Conservation (phyloP, 2,113 vertebrate species). For the Cynoglossus semilaevis region DNA sequence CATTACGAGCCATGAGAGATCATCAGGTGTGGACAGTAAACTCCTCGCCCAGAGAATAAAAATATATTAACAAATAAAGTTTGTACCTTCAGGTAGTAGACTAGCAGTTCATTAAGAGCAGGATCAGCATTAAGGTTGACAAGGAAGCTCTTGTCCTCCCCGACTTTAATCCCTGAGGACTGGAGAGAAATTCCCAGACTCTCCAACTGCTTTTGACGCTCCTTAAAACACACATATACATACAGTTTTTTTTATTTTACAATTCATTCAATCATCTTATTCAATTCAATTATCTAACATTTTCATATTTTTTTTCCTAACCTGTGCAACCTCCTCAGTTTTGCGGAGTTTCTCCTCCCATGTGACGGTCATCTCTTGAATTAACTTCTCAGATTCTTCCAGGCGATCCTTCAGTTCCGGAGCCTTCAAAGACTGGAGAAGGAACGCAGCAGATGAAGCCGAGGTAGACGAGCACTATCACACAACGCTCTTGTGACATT, state of each 20-base stretch:
- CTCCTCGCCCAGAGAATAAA: no score
- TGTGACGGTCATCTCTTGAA: constrained; percentile 95
- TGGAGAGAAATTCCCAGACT: constrained; percentile 77
- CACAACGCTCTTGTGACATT: fast-evolving
- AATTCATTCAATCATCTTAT: no score
- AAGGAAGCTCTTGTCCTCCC: constrained; percentile 94
- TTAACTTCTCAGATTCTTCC: constrained; percentile 94
- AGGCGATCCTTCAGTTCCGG: constrained; percentile 74
- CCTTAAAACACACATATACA: constrained; percentile 29
- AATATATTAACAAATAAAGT: neutral
- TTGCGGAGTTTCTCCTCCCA: constrained; percentile 96
- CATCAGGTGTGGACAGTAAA: no score
- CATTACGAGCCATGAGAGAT: neutral
- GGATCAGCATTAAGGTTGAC: constrained; percentile 97
- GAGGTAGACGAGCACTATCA: neutral
- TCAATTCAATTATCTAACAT: no score
- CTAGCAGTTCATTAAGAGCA: constrained; percentile 94
- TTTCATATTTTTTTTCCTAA: constrained; percentile 12
- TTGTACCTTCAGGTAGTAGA: constrained; percentile 94
- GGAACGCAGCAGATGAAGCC: neutral
- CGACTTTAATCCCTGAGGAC: constrained; percentile 95
- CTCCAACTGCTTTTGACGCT: constrained; percentile 92
- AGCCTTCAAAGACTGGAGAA: constrained; percentile 64
- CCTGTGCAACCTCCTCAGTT: constrained; percentile 87
- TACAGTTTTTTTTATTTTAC: no score